Conservation (phyloP, 2,797 vertebrate species). For the Phyllotis vaccarum region DNA sequence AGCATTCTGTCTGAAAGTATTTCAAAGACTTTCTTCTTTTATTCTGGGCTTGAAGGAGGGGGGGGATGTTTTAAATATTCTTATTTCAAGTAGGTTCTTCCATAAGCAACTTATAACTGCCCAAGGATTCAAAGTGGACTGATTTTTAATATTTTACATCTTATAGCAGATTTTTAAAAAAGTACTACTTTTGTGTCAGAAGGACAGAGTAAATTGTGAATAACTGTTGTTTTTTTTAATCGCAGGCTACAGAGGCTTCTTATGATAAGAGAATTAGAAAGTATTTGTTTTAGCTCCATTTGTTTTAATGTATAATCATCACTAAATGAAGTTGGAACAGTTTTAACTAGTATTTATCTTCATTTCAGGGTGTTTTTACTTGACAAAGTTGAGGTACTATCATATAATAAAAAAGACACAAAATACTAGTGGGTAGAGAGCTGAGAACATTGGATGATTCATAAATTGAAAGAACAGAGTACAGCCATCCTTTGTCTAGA, state of each 20-base stretch:
- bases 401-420: conserved; percentile 19
- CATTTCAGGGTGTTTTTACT: conserved; percentile 30
- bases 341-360: conserved; percentile 41
- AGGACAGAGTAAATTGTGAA: neutral
- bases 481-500: neutral
- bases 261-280: conserved; percentile 21
- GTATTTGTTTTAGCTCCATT: neutral
- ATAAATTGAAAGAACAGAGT: neutral
- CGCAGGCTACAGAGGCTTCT: neutral
- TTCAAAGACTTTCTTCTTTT: conserved; percentile 12
- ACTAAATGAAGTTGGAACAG: neutral
- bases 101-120: conserved; percentile 18
- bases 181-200: neutral
- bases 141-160: conserved; percentile 12
- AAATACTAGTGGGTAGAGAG: neutral
- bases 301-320: neutral
- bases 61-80: conserved; percentile 2
- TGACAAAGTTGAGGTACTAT: neutral
- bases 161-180: neutral
- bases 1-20: conserved; percentile 15
- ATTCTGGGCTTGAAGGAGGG: conserved; percentile 4
- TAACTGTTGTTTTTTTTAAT: neutral
- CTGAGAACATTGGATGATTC: conserved; percentile 30
- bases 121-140: neutral
- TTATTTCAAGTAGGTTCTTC: neutral